A percentile compares a stretch with the other conserved stretches of the same genome.
Conservation (phyloP, 2,113 vertebrate species). For the Mesoclemmys tuberculata region DNA sequence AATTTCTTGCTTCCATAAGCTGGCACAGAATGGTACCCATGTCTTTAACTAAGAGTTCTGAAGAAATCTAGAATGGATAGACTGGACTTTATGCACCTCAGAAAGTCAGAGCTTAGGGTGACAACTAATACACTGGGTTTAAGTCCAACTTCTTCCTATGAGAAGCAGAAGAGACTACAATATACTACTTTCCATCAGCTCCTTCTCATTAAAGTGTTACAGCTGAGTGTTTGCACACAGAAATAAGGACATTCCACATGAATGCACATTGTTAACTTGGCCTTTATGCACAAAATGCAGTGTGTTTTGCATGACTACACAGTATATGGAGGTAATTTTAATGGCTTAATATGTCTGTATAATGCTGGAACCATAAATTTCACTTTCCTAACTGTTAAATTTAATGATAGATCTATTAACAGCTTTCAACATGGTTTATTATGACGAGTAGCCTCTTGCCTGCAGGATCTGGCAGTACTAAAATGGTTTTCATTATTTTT, state of each 20-base stretch:
- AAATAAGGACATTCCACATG: neutral
- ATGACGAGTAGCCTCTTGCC: neutral
- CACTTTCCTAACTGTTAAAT: neutral
- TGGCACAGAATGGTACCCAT: neutral
- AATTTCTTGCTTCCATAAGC: neutral
- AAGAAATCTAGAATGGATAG: neutral
- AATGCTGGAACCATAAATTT: neutral
- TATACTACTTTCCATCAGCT: neutral
- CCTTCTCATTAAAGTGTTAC: neutral
- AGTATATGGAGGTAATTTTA: neutral
- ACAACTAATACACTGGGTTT: neutral
- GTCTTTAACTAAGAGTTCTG: neutral
- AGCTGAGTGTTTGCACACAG: neutral
- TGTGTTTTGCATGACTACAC: accelerated
- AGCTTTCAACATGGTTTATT: neutral
- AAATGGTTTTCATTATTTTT: neutral
- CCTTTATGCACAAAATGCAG: neutral
- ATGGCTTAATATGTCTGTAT: neutral
- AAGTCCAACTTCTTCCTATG: neutral
- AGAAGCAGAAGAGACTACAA: accelerated
- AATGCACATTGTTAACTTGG: neutral
- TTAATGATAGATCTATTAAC: neutral
- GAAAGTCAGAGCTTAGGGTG: neutral
- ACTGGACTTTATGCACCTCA: neutral
- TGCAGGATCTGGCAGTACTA: neutral